Conservation (phyloP, 2,888 invertebrate genomes). For the Loripinus fragilis region DNA sequence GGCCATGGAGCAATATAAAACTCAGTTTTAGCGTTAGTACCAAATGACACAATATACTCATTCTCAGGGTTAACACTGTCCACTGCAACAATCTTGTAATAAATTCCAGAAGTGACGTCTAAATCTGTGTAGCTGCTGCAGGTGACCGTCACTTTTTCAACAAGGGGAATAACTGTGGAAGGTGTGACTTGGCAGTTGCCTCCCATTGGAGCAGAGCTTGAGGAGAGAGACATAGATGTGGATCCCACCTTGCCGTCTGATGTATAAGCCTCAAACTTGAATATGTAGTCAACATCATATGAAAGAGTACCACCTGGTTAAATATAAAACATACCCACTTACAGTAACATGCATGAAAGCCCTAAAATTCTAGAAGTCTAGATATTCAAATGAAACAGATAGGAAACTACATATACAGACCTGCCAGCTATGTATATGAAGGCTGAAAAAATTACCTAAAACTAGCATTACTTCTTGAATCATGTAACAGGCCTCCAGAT, state of each 20-base stretch:
- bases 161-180: conserved; percentile 49
- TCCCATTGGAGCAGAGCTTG: conserved; percentile 57
- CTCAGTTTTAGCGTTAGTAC: conserved; percentile 48
- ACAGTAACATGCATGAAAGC: too few species aligned
- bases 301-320: conserved; percentile 58
- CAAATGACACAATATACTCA: conserved; percentile 64
- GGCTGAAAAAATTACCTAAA: too few species aligned
- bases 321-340: conserved; percentile 48
- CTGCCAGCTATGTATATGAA: too few species aligned
- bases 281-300: conserved; percentile 57
- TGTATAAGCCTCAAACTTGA: conserved; percentile 48
- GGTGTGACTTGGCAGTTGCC: conserved; percentile 57
- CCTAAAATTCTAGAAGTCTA: too few species aligned
- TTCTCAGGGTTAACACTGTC: conserved; percentile 9
- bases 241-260: conserved; percentile 35
- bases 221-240: conserved; percentile 41
- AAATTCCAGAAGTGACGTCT: conserved; percentile 50
- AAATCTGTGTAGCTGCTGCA: conserved; percentile 66
- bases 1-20: conserved; percentile 66
- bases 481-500: too few species aligned
- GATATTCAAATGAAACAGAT: too few species aligned
- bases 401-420: too few species aligned
- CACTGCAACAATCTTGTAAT: conserved; percentile 57
- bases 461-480: too few species aligned
- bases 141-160: conserved; percentile 45